Evolutionary conservation across 2,888 invertebrate genomes (phyloP), one percentile per base, ranked within the genome.

Genomic region (Xestobium rufovillosum): DNA sequence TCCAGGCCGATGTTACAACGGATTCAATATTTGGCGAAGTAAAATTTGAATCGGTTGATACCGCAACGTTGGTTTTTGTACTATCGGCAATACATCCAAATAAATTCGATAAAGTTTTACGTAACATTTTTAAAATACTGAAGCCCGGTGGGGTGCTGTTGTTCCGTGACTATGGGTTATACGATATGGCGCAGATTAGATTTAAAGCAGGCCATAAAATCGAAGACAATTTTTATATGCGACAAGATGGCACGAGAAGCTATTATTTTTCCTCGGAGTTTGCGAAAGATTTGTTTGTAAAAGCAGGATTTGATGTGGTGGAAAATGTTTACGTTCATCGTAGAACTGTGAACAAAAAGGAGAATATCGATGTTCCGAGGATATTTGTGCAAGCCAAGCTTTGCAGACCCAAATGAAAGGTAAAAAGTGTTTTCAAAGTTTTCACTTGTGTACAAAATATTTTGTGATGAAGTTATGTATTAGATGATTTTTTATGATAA

Each of bases 121-220:
- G 62, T 10, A 85, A 86, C 53, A 68, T 95, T 1, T 75, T 65
- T 44, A 65, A 71, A 34, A 69, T 79, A 1, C 65, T 88, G 1
- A 76, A 72, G 26, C 77, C 82, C 0, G 89, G 85, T 2, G 96
- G 95, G 1, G 60, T 84, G 19, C 60, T 97, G 2, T 64, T 97
- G 11, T 83, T 97, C 48, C 69, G 97, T 42, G 97, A 97, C 65
- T 98, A 97, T 64, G 97, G 92, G 0, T 68, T 90, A 0, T 85
- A 92, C 56, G 97, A 97, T 61, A 90, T 96, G 84, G 90, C 97
- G 0, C 95, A 96, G 69, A 59, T 97, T 32, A 72, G 97, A 19
- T 98, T 98, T 60, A 85, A 88, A 43, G 78, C 90, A 0, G 95
- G 94, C 0, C 83, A 89, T 57, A 95, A 96, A 64, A 85, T 97